phyloP scores from a whole-genome alignment of 2,888 invertebrate species.

The Sympetrum striolatum region DNA sequence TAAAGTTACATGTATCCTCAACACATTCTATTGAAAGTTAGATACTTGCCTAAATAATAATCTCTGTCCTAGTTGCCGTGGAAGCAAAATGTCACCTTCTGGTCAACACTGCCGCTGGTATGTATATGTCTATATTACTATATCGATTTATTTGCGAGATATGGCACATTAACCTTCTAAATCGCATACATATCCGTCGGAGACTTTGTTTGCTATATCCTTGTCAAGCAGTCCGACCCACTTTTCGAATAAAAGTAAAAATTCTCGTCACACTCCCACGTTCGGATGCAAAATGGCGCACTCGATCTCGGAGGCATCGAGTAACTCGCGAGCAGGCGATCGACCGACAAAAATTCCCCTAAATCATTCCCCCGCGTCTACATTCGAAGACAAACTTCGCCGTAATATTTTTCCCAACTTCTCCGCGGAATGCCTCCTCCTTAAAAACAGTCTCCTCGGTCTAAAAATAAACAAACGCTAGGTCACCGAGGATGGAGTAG shows the following conservation, averaged over 20 bases:
- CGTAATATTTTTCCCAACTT: not conserved
- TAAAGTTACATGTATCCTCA: no score
- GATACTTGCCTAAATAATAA: no score
- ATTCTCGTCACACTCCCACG: not conserved
- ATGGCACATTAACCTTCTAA: not conserved
- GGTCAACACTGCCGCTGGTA: no score
- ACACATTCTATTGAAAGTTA: no score
- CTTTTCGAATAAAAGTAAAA: not conserved
- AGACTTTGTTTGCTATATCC: not conserved
- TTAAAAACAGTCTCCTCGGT: not conserved
- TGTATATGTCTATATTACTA: no score
- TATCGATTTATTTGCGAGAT: no score
- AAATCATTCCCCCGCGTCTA: not conserved
- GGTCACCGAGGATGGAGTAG: not conserved
- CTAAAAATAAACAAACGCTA: not conserved
- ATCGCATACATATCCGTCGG: not conserved
- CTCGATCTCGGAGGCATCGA: not conserved
- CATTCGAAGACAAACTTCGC: not conserved
- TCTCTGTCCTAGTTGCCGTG: no score
- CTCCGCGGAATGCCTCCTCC: not conserved
- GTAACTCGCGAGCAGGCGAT: not conserved
- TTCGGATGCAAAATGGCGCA: not conserved
- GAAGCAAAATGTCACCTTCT: no score
- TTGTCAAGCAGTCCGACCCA: not conserved
- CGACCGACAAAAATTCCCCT: not conserved